Evolutionary conservation across 2,113 vertebrate species (phyloP).

Genomic region (Paratilapia polleni): DNA sequence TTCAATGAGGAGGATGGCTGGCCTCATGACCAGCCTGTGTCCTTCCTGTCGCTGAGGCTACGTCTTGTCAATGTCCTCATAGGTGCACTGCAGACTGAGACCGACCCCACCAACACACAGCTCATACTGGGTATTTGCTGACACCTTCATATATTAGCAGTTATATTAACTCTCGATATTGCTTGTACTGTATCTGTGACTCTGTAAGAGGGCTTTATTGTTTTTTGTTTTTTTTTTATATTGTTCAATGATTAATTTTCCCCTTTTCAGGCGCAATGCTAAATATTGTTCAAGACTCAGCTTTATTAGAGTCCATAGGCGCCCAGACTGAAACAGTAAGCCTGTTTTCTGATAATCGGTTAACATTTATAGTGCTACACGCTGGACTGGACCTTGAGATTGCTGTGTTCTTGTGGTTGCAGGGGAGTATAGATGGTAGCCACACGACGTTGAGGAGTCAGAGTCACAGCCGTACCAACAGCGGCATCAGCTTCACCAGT

Average conservation of each 20-base stretch:
- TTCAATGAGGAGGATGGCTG: slow-evolving; percentile 93
- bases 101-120: slow-evolving; percentile 95
- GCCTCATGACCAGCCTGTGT: slow-evolving; percentile 90
- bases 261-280: slow-evolving; percentile 90
- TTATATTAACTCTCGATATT: not conserved
- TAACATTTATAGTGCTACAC: not conserved
- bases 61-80: slow-evolving; percentile 96
- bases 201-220: not conserved
- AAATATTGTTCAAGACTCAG: slow-evolving; percentile 97
- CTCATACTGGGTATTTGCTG: slow-evolving; percentile 89
- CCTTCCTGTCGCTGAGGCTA: slow-evolving; percentile 93
- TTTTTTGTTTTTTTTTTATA: not conserved
- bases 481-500: slow-evolving; percentile 90
- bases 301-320: slow-evolving; percentile 92
- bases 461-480: slow-evolving; percentile 93
- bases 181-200: not conserved
- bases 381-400: not conserved
- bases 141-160: not conserved
- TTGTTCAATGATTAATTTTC: not conserved
- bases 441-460: slow-evolving; percentile 76
- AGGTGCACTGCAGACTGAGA: slow-evolving; percentile 95
- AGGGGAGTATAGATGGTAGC: slow-evolving; percentile 76
- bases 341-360: not conserved
- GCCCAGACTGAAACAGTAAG: slow-evolving; percentile 93
- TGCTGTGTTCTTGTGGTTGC: slow-evolving; percentile 34